Conservation (phyloP, 2,797 vertebrate genomes). For the Tragopan temminckii region DNA sequence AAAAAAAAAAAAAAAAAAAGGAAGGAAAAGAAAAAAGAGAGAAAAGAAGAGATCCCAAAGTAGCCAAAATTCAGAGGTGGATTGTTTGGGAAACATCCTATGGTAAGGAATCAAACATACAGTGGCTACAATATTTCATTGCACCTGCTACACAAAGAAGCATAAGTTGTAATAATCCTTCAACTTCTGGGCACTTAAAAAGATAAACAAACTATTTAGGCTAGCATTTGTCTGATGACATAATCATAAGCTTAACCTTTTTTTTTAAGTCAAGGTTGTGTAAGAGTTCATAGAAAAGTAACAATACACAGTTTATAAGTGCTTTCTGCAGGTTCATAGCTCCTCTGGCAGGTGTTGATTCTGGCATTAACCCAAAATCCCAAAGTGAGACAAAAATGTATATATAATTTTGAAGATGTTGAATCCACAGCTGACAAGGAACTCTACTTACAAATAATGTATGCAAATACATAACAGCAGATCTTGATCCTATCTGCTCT, state of each 20-base stretch:
- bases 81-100: neutral
- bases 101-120: neutral
- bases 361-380: neutral
- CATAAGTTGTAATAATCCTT: neutral
- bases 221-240: neutral
- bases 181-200: neutral
- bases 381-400: neutral
- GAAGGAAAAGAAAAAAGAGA: too few species aligned
- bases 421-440: neutral
- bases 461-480: neutral
- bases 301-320: neutral
- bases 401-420: neutral
- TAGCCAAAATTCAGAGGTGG: neutral
- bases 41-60: neutral
- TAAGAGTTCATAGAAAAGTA: neutral
- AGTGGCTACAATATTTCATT: neutral
- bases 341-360: neutral
- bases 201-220: neutral
- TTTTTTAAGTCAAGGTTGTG: neutral
- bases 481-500: neutral
- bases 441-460: constrained; percentile 12
- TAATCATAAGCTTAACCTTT: neutral
- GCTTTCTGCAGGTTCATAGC: neutral
- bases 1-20: neutral
- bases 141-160: neutral